Evolutionary conservation across 2,888 invertebrate species (phyloP), one percentile per base, ranked within the genome.

Genomic region (Mythimna vitellina): DNA sequence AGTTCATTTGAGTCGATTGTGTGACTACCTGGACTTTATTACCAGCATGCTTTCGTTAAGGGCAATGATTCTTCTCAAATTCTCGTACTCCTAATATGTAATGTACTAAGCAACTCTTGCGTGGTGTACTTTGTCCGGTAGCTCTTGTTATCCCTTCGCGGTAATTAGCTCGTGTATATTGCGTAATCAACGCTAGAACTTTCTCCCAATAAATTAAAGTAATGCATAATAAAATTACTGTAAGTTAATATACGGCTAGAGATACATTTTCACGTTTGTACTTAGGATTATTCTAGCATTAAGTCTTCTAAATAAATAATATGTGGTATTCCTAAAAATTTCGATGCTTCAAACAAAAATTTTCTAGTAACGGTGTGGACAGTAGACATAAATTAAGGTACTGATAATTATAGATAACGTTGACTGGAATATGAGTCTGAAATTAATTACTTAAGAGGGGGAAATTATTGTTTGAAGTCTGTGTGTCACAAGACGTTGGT

Each of bases 401-500:
- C 92, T 93, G 92, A 92, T 92, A 92, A 87, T 84, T 90, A 87
- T 88, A 88, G 87, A 88, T 88, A 87, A 86, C 86, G 85, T 89
- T 88, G 92, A 92, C 92, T 92, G 91, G 90, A 89, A 87, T 87
- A 90, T 90, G 92, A 93, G 93, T 94, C 93, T 93, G 93, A 95
- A 91, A 87, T 93, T 90, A 90, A 90, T 89, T 86, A 86, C 73
- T 86, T 91, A 90, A 90, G 88, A 86, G 84, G 86, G 82, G 92
- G 92, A 92, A 93, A 92, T 93, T 92, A 86, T 93, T 93, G 94
- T 94, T 94, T 93, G 93, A 92, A 93, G 92, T 90, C 42, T 76
- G 82, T 79, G 73, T 84, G 73, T 82, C 83, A 79, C 77, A 76
- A 61, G 74, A 38, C 61, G 69, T 70, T 66, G 65, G 66, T 79